phyloP scores from a whole-genome alignment of 2,888 invertebrate genomes.

The Sinotaia quadrata region DNA sequence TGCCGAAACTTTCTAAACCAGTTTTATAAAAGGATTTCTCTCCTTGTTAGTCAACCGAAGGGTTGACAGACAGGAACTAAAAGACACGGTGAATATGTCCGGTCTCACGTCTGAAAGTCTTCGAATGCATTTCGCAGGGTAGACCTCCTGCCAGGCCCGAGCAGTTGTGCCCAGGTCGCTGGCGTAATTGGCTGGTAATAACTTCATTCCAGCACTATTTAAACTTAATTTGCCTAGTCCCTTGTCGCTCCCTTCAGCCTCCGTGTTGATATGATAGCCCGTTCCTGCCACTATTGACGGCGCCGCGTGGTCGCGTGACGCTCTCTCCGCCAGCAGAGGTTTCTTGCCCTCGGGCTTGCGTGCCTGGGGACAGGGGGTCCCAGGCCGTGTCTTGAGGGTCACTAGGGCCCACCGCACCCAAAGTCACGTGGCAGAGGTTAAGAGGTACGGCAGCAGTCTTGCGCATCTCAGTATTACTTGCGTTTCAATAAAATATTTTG shows the following conservation, averaged over 20 bases:
- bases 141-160: not conserved
- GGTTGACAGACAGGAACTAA: no score
- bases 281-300: slow-evolving; percentile 13
- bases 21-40: no score
- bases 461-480: no score
- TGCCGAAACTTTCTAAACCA: no score
- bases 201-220: slow-evolving; percentile 35
- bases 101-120: not conserved
- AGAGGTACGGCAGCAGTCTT: no score
- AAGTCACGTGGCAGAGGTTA: no score
- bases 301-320: slow-evolving; percentile 12
- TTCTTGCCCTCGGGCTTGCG: slow-evolving; percentile 5
- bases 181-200: slow-evolving; percentile 34
- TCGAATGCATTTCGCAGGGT: not conserved
- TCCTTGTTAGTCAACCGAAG: no score
- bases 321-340: not conserved
- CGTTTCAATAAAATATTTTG: no score
- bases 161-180: slow-evolving; percentile 12
- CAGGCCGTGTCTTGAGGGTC: not conserved
- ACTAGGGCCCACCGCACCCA: no score
- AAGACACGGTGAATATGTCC: not conserved
- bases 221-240: slow-evolving; percentile 28
- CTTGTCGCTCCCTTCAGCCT: slow-evolving; percentile 7
- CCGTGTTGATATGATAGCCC: slow-evolving; percentile 30
- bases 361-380: slow-evolving; percentile 14